Percentiles rank a stretch among this genome's conserved stretches.
phyloP scores from a whole-genome alignment of 2,797 vertebrate species.

The Oophaga sylvatica region DNA sequence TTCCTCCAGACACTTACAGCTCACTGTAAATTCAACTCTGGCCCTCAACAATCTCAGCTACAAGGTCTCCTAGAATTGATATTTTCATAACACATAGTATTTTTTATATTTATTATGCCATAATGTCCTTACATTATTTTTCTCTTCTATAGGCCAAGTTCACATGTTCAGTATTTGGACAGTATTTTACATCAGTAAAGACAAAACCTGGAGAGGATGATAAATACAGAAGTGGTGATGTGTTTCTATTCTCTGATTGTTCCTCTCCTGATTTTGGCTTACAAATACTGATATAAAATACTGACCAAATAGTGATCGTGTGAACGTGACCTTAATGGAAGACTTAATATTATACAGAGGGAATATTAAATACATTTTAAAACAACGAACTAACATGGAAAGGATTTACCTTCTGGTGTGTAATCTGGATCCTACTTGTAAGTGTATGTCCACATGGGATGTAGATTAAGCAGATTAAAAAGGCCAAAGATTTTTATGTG shows the following conservation, averaged over 20 bases:
- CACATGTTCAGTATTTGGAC: no score
- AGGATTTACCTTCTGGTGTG: background rate
- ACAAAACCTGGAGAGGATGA: no score
- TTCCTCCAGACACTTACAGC: background rate
- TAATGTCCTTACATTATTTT: background rate
- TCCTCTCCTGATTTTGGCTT: no score
- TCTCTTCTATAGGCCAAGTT: background rate
- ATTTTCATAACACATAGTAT: background rate
- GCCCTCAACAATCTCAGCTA: background rate
- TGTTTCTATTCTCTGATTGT: no score
- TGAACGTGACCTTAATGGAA: no score
- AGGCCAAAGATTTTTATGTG: no score
- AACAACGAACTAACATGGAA: no score
- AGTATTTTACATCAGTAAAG: no score
- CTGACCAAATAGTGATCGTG: background rate
- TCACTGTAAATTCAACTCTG: background rate
- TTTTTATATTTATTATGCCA: constrained; percentile 2
- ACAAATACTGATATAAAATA: no score
- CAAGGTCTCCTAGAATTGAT: background rate
- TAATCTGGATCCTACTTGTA: background rate
- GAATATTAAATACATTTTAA: background rate
- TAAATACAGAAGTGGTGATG: no score
- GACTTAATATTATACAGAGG: background rate
- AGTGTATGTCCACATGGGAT: no score
- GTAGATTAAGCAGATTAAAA: no score